These are phyloP conservation scores for Diploptera punctata DNA, from an alignment of 2,888 invertebrate genomes.

Conservation along the genomic window DNA sequence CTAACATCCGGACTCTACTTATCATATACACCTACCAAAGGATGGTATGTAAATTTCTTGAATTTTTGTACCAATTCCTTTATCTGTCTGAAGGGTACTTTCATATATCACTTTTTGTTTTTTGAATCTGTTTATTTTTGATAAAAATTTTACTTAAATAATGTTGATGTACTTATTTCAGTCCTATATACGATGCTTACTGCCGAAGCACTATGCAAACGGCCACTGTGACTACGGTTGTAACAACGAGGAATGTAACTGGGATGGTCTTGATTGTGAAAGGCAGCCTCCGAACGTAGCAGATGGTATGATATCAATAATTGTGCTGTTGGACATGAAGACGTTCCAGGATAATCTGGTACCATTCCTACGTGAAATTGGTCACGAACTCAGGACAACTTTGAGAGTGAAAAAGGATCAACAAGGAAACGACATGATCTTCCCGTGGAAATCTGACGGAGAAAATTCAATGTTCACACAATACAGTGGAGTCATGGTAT, in stretches of 20 bases:
- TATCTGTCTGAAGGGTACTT: too few relatives aligned
- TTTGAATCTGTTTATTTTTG: too few relatives aligned
- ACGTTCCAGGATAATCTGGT: constrained; percentile 78
- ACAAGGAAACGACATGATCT: constrained; percentile 87
- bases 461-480: constrained; percentile 65
- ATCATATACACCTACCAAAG: too few relatives aligned
- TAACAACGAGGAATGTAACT: constrained; percentile 95
- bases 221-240: constrained; percentile 96
- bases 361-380: constrained; percentile 83
- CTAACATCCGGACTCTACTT: too few relatives aligned
- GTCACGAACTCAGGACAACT: constrained; percentile 85
- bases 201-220: constrained; percentile 92
- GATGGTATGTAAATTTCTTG: too few relatives aligned
- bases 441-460: constrained; percentile 75
- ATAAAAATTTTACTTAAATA: too few relatives aligned
- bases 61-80: too few relatives aligned
- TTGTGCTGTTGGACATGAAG: constrained; percentile 82
- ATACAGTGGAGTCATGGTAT: constrained; percentile 84
- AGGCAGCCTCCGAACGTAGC: constrained; percentile 76
- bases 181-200: constrained; percentile 88
- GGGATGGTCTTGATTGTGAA: constrained; percentile 97
- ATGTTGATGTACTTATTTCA: too few relatives aligned
- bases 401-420: constrained; percentile 84
- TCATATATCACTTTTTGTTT: too few relatives aligned
- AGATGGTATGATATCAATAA: constrained; percentile 88